Base-by-base conservation (phyloP, 2,113 vertebrate species). In the Rattus rattus region DNA sequence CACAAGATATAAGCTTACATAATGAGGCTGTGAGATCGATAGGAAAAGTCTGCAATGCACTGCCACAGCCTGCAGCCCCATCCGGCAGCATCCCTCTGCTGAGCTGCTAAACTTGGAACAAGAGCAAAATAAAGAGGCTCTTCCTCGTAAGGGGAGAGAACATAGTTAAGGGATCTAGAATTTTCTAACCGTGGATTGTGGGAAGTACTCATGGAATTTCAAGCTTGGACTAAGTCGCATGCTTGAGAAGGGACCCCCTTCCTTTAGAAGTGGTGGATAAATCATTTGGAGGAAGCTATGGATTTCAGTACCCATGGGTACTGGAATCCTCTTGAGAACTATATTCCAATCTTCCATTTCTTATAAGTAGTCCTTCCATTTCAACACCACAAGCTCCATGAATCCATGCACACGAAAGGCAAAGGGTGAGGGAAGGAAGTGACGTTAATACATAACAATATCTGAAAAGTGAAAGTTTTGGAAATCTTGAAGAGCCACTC, bases 1-100 rank as follows among this genome's bases (percentile, higher is more conserved):
- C 85, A 96, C 67, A 95, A 97, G 97, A 89, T 86, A 88, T 86
- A 54, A 86, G 17, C 75, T 92, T 90, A 97, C 54, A 93, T 92
- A 95, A 95, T 59, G 85, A 92, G 85, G 52, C 73, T 26, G 4
- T 28, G 80, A 94, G 90, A 94, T 96, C 0, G 1, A 92, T 93
- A 88, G 73, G 56, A 93, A 93, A 56, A 95, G 39, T 52, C 52
- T 16, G 54, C 70, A 19, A 77, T 79, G 65, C 19, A 89, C 69
- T 1, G 43, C 63, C 28, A 24, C 56, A 91, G 72, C 81, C 4
- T 4, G 7, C 91, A 91, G 49, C 8, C 20, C 36, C 76, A 83
- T 90, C 47, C 59, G 88, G 72, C 19, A 72, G 75, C 43, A n/a
- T 87, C 63, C 28, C 16, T 93, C 63, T 28, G 47, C 28, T 54